phyloP scores from a whole-genome alignment of 2,797 vertebrate species.

The Pseudochirops corinnae region DNA sequence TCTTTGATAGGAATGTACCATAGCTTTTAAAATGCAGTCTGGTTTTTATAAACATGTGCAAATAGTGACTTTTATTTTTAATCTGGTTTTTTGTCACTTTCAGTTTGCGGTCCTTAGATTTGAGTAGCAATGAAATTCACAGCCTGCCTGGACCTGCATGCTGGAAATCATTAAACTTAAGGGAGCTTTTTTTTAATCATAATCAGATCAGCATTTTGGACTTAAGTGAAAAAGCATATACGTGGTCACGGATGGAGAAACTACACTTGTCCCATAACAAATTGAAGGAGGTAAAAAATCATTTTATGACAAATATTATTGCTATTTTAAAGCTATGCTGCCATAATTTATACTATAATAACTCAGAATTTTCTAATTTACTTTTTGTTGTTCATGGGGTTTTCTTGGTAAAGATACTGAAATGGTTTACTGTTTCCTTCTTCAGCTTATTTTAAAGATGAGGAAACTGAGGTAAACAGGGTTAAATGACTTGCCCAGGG shows the following conservation, averaged over 20 bases:
- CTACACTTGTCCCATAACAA: slow-evolving; percentile 94
- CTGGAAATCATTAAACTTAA: slow-evolving; percentile 93
- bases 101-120: slow-evolving; percentile 93
- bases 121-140: slow-evolving; percentile 92
- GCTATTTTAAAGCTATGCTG: not conserved
- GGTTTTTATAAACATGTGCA: not conserved
- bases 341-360: slow-evolving; percentile 7
- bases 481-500: not conserved
- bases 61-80: slow-evolving; percentile 24
- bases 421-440: not conserved
- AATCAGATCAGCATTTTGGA: slow-evolving; percentile 92
- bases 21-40: not conserved
- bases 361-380: slow-evolving; percentile 5
- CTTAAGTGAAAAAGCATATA: slow-evolving; percentile 89
- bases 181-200: slow-evolving; percentile 94
- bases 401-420: not conserved
- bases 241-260: slow-evolving; percentile 95
- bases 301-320: slow-evolving; percentile 40
- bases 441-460: not conserved
- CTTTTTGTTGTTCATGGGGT: not conserved
- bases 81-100: slow-evolving; percentile 51
- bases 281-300: slow-evolving; percentile 90
- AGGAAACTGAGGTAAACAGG: slow-evolving; percentile 5
- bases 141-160: slow-evolving; percentile 88
- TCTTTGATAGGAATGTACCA: not conserved